phyloP scores from a whole-genome alignment of 2,113 vertebrate species.

The Falco punctatus region DNA sequence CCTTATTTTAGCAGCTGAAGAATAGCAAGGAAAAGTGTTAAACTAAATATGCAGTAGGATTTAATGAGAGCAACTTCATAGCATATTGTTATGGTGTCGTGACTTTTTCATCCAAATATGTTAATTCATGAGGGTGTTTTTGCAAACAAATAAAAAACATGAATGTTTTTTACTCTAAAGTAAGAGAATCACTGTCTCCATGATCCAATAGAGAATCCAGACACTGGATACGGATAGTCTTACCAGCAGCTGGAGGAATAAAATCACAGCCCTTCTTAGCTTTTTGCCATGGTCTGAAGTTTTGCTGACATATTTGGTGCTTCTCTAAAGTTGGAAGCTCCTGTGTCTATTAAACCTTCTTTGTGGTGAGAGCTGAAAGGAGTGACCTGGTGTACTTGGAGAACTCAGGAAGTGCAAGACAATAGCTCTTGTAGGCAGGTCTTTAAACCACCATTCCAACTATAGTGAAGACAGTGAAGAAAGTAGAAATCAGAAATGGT shows the following conservation, averaged over 20 bases:
- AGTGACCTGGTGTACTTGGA: not conserved
- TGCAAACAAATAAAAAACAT: not conserved
- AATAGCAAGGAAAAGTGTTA: not conserved
- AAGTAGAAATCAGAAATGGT: not conserved
- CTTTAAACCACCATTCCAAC: not conserved
- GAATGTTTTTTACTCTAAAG: not conserved
- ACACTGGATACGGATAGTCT: not conserved
- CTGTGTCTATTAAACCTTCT: not conserved
- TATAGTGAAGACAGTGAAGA: not conserved
- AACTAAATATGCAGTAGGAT: not conserved
- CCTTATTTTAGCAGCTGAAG: not conserved
- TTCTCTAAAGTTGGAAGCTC: not conserved
- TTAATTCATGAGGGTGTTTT: not conserved
- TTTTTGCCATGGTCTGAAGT: not conserved
- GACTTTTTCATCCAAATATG: not conserved
- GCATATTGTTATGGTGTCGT: not conserved
- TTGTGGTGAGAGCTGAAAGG: not conserved
- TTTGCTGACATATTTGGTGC: not conserved
- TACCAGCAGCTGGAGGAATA: not conserved
- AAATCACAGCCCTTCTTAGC: not conserved
- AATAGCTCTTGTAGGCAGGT: not conserved
- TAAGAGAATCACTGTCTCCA: not conserved
- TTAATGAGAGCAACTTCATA: not conserved
- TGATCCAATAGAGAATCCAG: fast-evolving
- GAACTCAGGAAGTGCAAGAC: not conserved